Evolutionary conservation across 2,888 invertebrate genomes (phyloP).

Genomic region (Monoplex corrugatus): DNA sequence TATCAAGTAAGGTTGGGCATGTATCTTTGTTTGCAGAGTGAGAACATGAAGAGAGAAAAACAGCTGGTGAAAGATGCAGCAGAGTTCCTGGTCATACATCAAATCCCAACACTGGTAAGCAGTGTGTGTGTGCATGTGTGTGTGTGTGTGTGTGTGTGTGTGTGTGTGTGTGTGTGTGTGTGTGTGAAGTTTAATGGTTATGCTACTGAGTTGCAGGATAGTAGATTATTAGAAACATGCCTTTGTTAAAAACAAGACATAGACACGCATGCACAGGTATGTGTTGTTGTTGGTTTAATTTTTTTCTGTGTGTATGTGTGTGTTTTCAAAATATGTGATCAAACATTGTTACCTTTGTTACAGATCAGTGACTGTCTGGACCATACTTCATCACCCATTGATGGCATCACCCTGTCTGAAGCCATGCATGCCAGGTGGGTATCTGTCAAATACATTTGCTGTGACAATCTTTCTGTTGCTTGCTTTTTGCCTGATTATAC

Average conservation of each 20-base stretch:
- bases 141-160: neutral
- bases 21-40: constrained; percentile 80
- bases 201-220: too few relatives aligned
- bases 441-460: too few relatives aligned
- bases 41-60: constrained; percentile 90
- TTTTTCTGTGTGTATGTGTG: too few relatives aligned
- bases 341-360: constrained; percentile 50
- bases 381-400: constrained; percentile 96
- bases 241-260: too few relatives aligned
- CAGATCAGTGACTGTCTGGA: constrained; percentile 91
- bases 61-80: constrained; percentile 97
- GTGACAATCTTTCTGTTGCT: too few relatives aligned
- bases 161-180: neutral
- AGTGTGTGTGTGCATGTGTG: neutral
- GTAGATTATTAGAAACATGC: too few relatives aligned
- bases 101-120: constrained; percentile 96
- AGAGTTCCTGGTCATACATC: constrained; percentile 94
- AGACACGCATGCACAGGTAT: too few relatives aligned
- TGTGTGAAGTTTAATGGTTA: too few relatives aligned
- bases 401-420: constrained; percentile 95
- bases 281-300: neutral
- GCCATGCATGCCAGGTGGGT: constrained; percentile 90
- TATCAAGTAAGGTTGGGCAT: too few relatives aligned
- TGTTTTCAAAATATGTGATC: too few relatives aligned
- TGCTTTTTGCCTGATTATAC: neutral